Percentiles rank a stretch among this genome's conserved stretches.
These are phyloP conservation scores for Chrysochloris asiatica DNA, from an alignment of 2,113 vertebrate genomes.

Conservation along the genomic window DNA sequence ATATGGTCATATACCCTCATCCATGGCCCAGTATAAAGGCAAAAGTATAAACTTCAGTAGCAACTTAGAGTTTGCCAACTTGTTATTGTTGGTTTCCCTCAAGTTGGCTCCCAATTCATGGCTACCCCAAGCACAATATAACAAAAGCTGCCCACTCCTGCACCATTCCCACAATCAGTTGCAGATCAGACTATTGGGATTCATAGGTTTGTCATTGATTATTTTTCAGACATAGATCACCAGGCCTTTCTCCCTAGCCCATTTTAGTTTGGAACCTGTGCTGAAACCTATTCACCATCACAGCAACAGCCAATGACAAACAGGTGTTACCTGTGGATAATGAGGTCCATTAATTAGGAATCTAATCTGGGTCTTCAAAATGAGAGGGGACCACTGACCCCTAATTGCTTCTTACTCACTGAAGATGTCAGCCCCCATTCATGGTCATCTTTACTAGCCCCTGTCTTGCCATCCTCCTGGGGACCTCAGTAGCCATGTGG, in stretches of 20 bases:
- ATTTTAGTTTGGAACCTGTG: not conserved
- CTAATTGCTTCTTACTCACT: not conserved
- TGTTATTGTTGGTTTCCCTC: too few species aligned
- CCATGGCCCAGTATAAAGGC: not conserved
- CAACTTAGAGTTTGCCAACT: too few species aligned
- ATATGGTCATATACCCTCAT: not conserved
- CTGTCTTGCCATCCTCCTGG: not conserved
- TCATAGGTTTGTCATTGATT: not conserved
- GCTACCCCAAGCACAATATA: not conserved
- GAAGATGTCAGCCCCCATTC: not conserved
- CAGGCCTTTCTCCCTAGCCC: not conserved
- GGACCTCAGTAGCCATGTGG: not conserved
- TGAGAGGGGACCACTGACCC: not conserved
- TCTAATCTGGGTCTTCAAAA: not conserved
- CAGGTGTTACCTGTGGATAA: not conserved
- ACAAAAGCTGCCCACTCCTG: not conserved
- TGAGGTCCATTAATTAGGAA: not conserved
- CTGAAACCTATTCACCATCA: not conserved
- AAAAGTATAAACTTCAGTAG: not conserved
- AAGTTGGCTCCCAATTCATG: too few species aligned
- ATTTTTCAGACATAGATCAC: not conserved
- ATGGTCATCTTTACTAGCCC: not conserved
- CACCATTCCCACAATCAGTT: not conserved
- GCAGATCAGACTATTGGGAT: not conserved
- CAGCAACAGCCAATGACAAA: not conserved